Conservation (phyloP, 2,797 vertebrate species). For the Oreochromis mossambicus region DNA sequence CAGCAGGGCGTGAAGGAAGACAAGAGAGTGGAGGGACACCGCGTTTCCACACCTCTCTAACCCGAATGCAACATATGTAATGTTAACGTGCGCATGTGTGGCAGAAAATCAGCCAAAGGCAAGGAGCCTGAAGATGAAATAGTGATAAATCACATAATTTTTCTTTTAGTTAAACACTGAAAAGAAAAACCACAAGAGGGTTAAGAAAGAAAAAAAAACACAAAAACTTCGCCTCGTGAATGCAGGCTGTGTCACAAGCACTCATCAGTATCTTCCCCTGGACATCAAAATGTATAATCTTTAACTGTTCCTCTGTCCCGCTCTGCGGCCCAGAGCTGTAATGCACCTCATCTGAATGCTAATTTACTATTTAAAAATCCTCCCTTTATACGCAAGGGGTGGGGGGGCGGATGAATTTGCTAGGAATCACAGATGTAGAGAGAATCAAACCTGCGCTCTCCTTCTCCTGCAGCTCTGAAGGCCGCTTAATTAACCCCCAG, state of each 20-base stretch:
- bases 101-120: neutral
- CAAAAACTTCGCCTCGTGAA: neutral
- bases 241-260: neutral
- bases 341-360: constrained; percentile 91
- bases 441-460: constrained; percentile 88
- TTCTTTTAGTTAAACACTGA: neutral
- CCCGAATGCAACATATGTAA: rapidly evolving
- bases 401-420: constrained; percentile 81
- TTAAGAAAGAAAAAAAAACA: neutral
- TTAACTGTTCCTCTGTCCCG: neutral
- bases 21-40: neutral
- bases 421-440: constrained; percentile 93
- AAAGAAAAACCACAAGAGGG: neutral
- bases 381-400: constrained; percentile 68
- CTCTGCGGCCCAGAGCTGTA: neutral
- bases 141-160: neutral
- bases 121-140: neutral
- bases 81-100: neutral
- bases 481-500: constrained; percentile 93
- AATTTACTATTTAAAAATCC: constrained; percentile 96
- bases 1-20: neutral
- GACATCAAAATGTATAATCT: neutral
- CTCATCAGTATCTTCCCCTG: neutral
- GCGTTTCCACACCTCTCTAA: neutral
- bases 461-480: constrained; percentile 83